Evolutionary conservation across 2,797 vertebrate species (phyloP).

Genomic region (Schizothorax lantsangensis): DNA sequence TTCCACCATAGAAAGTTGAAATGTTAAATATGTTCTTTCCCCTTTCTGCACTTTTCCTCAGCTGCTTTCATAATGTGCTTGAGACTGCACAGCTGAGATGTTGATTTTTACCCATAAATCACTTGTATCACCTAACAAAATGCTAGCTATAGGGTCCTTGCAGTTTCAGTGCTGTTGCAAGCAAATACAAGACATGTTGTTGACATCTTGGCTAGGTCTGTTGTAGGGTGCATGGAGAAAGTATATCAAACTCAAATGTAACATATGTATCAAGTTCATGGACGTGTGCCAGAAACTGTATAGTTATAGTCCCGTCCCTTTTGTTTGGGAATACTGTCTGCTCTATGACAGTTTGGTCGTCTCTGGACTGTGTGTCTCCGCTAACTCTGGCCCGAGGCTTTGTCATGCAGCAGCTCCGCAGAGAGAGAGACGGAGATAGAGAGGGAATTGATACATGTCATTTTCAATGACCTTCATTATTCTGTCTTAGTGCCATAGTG

Average conservation of each 20-base stretch:
- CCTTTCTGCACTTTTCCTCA: background rate
- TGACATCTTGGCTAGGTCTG: background rate
- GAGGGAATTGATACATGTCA: slow-evolving; percentile 2
- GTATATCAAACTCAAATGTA: background rate
- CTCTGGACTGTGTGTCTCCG: background rate
- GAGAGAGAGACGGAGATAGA: slow-evolving; percentile 23
- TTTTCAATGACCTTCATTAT: slow-evolving; percentile 35
- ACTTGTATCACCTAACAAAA: background rate
- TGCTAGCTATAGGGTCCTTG: background rate
- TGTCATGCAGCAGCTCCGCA: background rate
- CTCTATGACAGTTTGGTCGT: background rate
- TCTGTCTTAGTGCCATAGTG: slow-evolving; percentile 11
- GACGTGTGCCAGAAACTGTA: background rate
- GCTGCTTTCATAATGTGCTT: slow-evolving; percentile 3
- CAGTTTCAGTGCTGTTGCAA: background rate
- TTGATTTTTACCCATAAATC: background rate
- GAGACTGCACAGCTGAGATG: background rate
- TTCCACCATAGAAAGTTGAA: background rate
- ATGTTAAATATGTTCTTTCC: background rate
- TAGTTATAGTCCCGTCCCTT: background rate
- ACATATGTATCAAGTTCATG: background rate
- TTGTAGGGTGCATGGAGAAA: background rate
- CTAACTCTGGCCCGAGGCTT: slow-evolving; percentile 14
- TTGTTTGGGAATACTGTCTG: slow-evolving; percentile 13
- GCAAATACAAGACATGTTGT: background rate